Evolutionary conservation across 37 sponge, comb jelly and placozoan genomes (phyloP), one percentile per base, ranked within the genome.

Genomic region (Beroe forskalii): DNA sequence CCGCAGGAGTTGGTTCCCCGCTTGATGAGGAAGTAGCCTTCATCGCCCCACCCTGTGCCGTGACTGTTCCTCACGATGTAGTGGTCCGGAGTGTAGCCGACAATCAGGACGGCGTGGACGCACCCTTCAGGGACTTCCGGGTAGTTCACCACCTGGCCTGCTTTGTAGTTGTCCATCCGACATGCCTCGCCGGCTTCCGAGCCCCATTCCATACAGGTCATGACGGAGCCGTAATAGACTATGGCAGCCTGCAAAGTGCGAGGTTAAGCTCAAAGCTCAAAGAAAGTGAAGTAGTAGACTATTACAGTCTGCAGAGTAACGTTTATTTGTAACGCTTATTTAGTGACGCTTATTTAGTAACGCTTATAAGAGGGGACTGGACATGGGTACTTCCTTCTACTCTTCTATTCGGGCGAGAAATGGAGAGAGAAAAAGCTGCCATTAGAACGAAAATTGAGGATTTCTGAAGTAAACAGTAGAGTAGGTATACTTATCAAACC

Each of bases 91-190:
- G 72, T 69, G 72, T 80, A 80, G 12, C 86, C 86, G 4, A 80
- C 86, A 23, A 80, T 80, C 30, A 80, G 86, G 25, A 80, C 86
- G 3, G 86, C 86, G 20, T 80, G 86, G 86, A 22, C 86, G 42
- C 86, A 80, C 55, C 55, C 55, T 12, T 48, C 55, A 1, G 39
- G 19, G 9, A 35, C 35, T 17, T 1, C 38, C 1, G 72, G 36
- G 38, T 36, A 32, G 38, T 36, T 32, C 1, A 69, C 72, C 27
- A 69, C 38, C 2, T 4, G 19, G 1, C 36, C 72, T 36, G 38
- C 55, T 6, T 48, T 3, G 39, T 69, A 69, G 72, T 35, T 35
- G 72, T 9, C 19, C 72, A 69, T 69, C 6, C 32, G 33, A 69
- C 72, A 69, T 14, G 36, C 39, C 32, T 69, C 17, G 1, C 86